These are phyloP conservation scores for Strix uralensis DNA, from an alignment of 2,113 vertebrate genomes.

Conservation along the genomic window DNA sequence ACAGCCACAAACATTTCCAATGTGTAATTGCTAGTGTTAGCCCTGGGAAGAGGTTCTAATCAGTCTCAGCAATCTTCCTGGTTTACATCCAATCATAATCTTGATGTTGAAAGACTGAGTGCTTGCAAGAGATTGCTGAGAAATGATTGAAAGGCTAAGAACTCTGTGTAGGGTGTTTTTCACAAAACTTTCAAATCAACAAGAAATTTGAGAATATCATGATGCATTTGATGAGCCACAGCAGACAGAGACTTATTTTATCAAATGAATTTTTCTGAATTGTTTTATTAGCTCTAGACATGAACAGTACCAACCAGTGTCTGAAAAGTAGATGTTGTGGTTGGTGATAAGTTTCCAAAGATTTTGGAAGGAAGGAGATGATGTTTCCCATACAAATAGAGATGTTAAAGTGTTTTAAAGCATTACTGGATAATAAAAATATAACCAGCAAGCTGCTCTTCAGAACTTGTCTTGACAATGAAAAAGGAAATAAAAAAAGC, in stretches of 20 bases:
- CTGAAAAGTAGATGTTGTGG: background rate
- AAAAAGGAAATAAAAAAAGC: background rate
- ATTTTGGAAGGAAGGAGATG: background rate
- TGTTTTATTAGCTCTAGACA: background rate
- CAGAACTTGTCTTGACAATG: background rate
- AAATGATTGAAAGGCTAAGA: background rate
- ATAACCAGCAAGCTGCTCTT: background rate
- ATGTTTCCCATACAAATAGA: background rate
- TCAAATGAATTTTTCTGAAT: background rate
- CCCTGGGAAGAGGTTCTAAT: background rate
- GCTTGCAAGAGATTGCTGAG: background rate
- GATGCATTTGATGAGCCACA: background rate
- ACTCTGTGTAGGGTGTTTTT: background rate
- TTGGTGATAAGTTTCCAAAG: background rate
- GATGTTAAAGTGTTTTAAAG: background rate
- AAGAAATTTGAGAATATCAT: background rate
- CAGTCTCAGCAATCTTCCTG: background rate
- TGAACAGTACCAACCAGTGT: background rate
- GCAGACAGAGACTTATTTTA: background rate
- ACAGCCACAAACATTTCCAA: background rate
- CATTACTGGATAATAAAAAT: background rate
- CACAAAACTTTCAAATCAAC: background rate
- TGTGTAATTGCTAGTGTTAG: background rate
- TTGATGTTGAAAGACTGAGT: background rate
- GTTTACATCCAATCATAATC: background rate